Conservation (phyloP, 1,140 invertebrate species). For the Lepidurus couesii region DNA sequence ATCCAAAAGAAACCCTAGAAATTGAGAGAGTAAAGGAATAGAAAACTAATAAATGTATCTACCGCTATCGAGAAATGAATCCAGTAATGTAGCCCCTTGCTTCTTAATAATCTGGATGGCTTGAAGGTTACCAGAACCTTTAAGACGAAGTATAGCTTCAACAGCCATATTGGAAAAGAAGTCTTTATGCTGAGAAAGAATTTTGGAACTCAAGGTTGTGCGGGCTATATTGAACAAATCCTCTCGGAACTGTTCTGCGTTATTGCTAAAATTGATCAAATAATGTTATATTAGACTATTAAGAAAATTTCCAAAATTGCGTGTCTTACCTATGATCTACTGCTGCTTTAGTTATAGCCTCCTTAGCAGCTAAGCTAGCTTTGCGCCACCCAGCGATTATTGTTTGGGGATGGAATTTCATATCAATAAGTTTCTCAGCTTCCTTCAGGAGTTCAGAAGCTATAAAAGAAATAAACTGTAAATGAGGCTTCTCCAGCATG, state of each 20-base stretch:
- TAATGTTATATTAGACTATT: conserved; percentile 28
- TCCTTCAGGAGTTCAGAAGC: conserved; percentile 92
- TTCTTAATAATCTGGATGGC: conserved; percentile 99
- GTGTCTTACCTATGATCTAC: conserved; percentile 61
- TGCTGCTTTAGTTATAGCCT: conserved; percentile 70
- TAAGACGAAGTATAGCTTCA: conserved; percentile 87
- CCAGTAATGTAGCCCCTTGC: conserved; percentile 79
- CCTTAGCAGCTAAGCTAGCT: conserved; percentile 72
- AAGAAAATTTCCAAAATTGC: neutral
- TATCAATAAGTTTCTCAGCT: conserved; percentile 87
- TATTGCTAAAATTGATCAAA: conserved; percentile 50
- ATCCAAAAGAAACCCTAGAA: conserved; percentile 82
- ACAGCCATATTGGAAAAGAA: conserved; percentile 93
- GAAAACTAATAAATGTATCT: conserved; percentile 34
- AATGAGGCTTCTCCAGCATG: conserved; percentile 44
- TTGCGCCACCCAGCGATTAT: conserved; percentile 92
- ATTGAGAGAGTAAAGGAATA: conserved; percentile 25
- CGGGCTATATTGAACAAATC: conserved; percentile 95
- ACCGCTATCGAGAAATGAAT: conserved; percentile 96
- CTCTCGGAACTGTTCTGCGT: conserved; percentile 70
- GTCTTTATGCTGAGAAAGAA: conserved; percentile 95
- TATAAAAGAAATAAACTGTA: conserved; percentile 40
- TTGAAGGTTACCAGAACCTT: conserved; percentile 89
- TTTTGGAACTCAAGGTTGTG: conserved; percentile 97
- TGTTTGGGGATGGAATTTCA: conserved; percentile 97